phyloP scores from a whole-genome alignment of 2,888 invertebrate species.

The Spatulosminthurus flaviceps region DNA sequence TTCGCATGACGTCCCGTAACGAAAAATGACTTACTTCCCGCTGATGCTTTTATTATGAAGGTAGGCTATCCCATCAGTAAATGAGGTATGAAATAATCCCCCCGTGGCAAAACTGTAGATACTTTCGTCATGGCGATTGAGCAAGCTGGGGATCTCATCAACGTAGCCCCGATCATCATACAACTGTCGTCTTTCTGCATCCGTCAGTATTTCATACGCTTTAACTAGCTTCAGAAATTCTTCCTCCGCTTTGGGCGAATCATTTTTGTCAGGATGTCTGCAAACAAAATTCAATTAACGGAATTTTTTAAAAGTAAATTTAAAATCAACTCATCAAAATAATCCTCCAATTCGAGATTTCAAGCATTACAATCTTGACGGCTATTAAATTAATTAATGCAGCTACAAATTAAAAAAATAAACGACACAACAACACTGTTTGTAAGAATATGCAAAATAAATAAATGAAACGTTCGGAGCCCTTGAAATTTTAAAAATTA shows the following conservation, averaged over 20 bases:
- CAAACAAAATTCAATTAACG: no score
- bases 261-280: constrained; percentile 96
- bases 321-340: background rate
- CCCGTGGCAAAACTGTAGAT: constrained; percentile 75
- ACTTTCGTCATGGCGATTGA: constrained; percentile 82
- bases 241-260: constrained; percentile 83
- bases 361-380: no score
- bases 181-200: constrained; percentile 81
- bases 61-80: constrained; percentile 85
- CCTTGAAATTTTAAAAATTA: no score
- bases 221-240: constrained; percentile 94
- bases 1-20: no score
- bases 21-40: constrained; percentile 77
- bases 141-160: constrained; percentile 78
- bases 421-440: no score
- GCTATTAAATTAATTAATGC: no score
- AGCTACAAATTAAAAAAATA: no score
- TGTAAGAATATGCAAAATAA: no score
- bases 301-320: no score
- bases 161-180: constrained; percentile 91
- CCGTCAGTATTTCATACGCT: constrained; percentile 86
- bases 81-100: constrained; percentile 82
- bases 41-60: constrained; percentile 85
- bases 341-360: no score
- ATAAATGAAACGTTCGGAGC: no score